Percentiles rank a stretch among this genome's conserved stretches.
Evolutionary conservation across 2,888 invertebrate species (phyloP).

Genomic region (Nomada goodeniana): DNA sequence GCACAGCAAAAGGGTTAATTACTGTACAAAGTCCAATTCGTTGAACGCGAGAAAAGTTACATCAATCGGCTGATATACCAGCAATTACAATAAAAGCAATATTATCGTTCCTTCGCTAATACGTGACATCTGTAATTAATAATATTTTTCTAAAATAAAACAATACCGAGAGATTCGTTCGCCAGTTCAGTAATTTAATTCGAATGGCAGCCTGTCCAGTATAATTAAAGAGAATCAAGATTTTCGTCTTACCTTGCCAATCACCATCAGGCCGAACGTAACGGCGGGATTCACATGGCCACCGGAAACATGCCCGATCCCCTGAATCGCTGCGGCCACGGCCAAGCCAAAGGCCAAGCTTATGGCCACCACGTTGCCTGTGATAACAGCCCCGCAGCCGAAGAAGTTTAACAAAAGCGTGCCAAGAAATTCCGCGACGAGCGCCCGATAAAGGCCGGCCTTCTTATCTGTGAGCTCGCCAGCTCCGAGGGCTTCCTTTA

Average conservation of each 20-base stretch:
- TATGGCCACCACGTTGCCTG: slow-evolving; percentile 89
- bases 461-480: slow-evolving; percentile 90
- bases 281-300: slow-evolving; percentile 98
- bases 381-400: slow-evolving; percentile 91
- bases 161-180: no score
- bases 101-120: no score
- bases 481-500: slow-evolving; percentile 88
- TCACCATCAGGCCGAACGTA: slow-evolving; percentile 91
- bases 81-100: no score
- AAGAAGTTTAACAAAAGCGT: slow-evolving; percentile 95
- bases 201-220: no score
- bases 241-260: slow-evolving; percentile 87
- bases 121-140: no score
- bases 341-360: slow-evolving; percentile 94
- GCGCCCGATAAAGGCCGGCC: slow-evolving; percentile 90
- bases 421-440: slow-evolving; percentile 95
- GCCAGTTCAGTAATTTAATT: no score
- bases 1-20: no score
- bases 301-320: slow-evolving; percentile 94
- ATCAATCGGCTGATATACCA: no score
- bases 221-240: background rate
- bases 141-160: no score
- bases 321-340: slow-evolving; percentile 93
- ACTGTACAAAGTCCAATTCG: no score
- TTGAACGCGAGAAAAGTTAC: no score